phyloP scores from a whole-genome alignment of 2,888 invertebrate species.

The Brenthis hecate region DNA sequence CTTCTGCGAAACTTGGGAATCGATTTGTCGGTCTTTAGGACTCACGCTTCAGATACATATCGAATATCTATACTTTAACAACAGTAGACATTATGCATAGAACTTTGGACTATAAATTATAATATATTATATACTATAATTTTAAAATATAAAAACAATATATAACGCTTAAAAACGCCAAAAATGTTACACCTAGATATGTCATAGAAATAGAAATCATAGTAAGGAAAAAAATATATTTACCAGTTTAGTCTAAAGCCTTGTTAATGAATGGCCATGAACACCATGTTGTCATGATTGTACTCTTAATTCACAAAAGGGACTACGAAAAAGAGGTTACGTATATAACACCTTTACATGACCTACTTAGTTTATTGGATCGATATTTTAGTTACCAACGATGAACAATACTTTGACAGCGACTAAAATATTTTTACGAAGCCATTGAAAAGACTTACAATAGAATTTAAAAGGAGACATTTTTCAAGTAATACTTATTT shows the following conservation, averaged over 20 bases:
- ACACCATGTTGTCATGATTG: slow-evolving; percentile 20
- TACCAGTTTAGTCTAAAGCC: background rate
- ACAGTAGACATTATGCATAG: too few relatives aligned
- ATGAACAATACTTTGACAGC: slow-evolving; percentile 19
- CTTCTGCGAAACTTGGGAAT: background rate
- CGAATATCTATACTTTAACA: too few relatives aligned
- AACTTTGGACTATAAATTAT: too few relatives aligned
- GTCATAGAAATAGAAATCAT: too few relatives aligned
- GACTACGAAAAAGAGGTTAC: slow-evolving; percentile 42
- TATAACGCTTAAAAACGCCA: too few relatives aligned
- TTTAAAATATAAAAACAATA: too few relatives aligned
- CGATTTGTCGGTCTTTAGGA: slow-evolving; percentile 5
- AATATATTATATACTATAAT: too few relatives aligned
- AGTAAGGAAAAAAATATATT: background rate
- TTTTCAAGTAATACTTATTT: background rate
- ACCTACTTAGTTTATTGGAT: slow-evolving; percentile 49
- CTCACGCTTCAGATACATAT: too few relatives aligned
- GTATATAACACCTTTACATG: slow-evolving; percentile 47
- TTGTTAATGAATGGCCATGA: background rate
- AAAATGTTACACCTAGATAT: too few relatives aligned
- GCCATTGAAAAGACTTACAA: background rate
- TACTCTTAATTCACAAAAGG: slow-evolving; percentile 29
- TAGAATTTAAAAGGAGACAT: background rate
- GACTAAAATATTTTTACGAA: slow-evolving; percentile 12
- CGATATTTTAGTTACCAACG: slow-evolving; percentile 44